Evolutionary conservation across 2,797 vertebrate species (phyloP), one percentile per base, ranked within the genome.

Genomic region (Crenichthys baileyi): DNA sequence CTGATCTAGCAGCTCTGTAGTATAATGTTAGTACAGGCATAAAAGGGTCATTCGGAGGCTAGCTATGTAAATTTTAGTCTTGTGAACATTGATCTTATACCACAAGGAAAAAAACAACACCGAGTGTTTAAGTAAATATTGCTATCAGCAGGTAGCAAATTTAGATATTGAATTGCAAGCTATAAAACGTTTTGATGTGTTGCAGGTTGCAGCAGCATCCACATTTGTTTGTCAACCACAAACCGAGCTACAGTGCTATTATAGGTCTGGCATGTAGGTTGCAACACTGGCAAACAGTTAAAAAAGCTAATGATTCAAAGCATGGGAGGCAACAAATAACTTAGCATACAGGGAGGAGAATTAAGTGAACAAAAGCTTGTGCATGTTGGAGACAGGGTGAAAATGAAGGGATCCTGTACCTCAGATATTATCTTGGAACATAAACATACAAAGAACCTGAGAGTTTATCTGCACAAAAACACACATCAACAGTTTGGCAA

Each of bases 181-280:
- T 5, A 29, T 11, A 60, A 50, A 50, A 50, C 48, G 3, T 50
- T 36, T 36, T 36, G 36, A 36, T 36, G 36, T 36, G 36, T 36
- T 36, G 36, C 36, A 36, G 36, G 36, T 36, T 83, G 67, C 76
- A 65, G 70, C 61, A 78, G 65, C 61, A 48, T 63, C 11, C 79
- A 84, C 76, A 39, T 65, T 80, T 83, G 81, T 75, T 88, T 75
- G 89, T 91, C 89, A 93, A 77, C 78, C 77, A 75, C 74, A 61
- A 80, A 83, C 76, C 51, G 7, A 55, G 46, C 61, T 31, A n/a
- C 4, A 26, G 20, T 2, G 46, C 81, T 80, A 44, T 68, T 82
- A 85, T 78, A 73, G 83, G 77, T 67, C 67, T 81, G 60, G 44
- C 31, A 79, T 81, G 46, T 67, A n/a, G 73, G 58, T 70, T 84